Base-by-base conservation (phyloP, 2,888 invertebrate genomes). In the Drosophila mulleri region DNA sequence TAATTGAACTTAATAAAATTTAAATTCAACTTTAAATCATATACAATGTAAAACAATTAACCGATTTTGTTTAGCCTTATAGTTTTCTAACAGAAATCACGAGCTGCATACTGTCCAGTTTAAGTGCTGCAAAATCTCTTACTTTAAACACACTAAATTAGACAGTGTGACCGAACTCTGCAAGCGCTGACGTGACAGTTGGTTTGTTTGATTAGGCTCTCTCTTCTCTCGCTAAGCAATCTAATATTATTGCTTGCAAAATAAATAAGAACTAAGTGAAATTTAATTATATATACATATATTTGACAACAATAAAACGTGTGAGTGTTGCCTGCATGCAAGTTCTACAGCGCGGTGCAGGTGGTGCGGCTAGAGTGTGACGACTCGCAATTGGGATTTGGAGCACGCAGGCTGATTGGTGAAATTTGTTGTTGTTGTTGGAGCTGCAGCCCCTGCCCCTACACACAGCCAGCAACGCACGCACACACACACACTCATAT, bases 161-260 rank as follows among this genome's bases (percentile, higher is more conserved):
- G 1, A 42, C 66, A 80, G 82, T 79, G 84, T 85, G 80, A 70
- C 69, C 81, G 67, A 71, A 67, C 66, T 70, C 74, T 74, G 75
- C 81, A 67, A 67, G 53, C 83, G 91, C 84, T 90, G 90, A 90
- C 91, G 90, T 90, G 91, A 90, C 90, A 91, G 91, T 88, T 88
- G 91, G 82, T 91, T 90, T 87, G 91, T 91, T 91, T 91, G 90
- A 91, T 81, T 88, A 81, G 72, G 71, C 72, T 78, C 78, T 80
- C 76, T 77, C 76, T 75, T 39, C 75, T 67, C 79, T 78, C 73
- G 59, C 59, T 42, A 68, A 18, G 48, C 59, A 79, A 57, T 66
- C 69, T 69, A 59, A 48, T 57, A 75, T 65, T 56, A 75, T 66
- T 63, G 76, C 71, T 72, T 74, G 67, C 70, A 83, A 84, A 85